Percentiles rank a stretch among this genome's conserved stretches.
phyloP scores from a whole-genome alignment of 2,113 vertebrate species.

The Kryptolebias marmoratus region DNA sequence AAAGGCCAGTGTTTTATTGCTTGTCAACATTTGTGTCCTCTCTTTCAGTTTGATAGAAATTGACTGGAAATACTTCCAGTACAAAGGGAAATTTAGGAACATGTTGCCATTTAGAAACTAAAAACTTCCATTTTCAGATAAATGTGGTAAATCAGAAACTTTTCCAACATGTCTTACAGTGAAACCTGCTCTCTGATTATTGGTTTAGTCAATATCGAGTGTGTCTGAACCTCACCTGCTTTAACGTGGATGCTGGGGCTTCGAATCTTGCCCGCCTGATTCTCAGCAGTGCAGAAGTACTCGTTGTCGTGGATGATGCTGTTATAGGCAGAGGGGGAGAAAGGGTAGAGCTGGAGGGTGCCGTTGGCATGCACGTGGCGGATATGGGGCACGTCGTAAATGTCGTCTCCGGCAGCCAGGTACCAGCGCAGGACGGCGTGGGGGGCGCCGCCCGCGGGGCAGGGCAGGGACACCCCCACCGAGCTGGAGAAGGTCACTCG shows the following conservation, averaged over 20 bases:
- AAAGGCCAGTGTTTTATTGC: not conserved
- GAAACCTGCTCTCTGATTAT: not conserved
- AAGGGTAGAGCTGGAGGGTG: conserved; percentile 97
- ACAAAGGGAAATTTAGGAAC: not conserved
- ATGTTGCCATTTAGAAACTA: too few species aligned
- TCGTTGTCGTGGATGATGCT: conserved; percentile 99
- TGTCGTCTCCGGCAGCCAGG: conserved; percentile 98
- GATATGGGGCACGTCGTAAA: conserved; percentile 99
- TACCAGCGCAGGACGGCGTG: conserved; percentile 97
- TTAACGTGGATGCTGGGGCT: conserved; percentile 97
- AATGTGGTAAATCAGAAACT: too few species aligned
- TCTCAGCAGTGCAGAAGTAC: conserved; percentile 99
- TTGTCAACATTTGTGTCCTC: not conserved
- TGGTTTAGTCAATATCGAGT: not conserved
- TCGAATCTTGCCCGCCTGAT: conserved; percentile 96
- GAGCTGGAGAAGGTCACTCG: conserved; percentile 99
- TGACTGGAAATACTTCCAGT: not conserved
- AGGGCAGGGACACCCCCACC: conserved; percentile 95
- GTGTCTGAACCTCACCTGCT: conserved; percentile 86
- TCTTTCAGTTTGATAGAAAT: not conserved
- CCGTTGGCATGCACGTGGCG: conserved; percentile 98
- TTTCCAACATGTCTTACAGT: too few species aligned
- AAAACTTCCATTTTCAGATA: too few species aligned
- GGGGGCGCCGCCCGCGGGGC: conserved; percentile 96
- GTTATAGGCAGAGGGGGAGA: conserved; percentile 98